Percentiles rank a stretch among this genome's conserved stretches.
Conservation (phyloP, 2,113 vertebrate species). For the Tinamus guttatus region DNA sequence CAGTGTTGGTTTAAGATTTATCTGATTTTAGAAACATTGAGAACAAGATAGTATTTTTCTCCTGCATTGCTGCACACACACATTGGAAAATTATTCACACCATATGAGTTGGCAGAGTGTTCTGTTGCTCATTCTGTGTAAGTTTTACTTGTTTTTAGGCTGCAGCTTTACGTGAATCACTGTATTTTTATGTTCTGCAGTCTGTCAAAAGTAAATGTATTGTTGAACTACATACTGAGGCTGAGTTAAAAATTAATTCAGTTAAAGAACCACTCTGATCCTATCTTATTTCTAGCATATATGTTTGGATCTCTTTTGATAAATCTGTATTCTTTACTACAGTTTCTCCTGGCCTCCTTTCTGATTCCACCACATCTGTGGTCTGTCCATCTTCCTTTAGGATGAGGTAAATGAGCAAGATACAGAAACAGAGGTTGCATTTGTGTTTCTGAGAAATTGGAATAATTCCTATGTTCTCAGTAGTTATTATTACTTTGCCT, state of each 20-base stretch:
- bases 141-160: not conserved
- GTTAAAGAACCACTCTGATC: not conserved
- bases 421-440: not conserved
- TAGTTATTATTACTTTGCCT: not conserved
- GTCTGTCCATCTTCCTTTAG: not conserved
- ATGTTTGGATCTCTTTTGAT: not conserved
- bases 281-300: not conserved
- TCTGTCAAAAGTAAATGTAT: not conserved
- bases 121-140: not conserved
- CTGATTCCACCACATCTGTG: not conserved
- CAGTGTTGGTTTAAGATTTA: not conserved
- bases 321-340: not conserved
- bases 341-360: not conserved
- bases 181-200: not conserved
- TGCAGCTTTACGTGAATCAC: not conserved
- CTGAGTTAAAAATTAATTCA: not conserved
- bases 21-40: not conserved
- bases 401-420: not conserved
- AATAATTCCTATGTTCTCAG: not conserved
- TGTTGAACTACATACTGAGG: not conserved
- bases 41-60: not conserved
- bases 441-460: not conserved
- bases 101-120: not conserved
- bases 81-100: not conserved
- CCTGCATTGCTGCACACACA: not conserved